Conservation (phyloP, 2,113 vertebrate species). For the Apteryx mantelli region DNA sequence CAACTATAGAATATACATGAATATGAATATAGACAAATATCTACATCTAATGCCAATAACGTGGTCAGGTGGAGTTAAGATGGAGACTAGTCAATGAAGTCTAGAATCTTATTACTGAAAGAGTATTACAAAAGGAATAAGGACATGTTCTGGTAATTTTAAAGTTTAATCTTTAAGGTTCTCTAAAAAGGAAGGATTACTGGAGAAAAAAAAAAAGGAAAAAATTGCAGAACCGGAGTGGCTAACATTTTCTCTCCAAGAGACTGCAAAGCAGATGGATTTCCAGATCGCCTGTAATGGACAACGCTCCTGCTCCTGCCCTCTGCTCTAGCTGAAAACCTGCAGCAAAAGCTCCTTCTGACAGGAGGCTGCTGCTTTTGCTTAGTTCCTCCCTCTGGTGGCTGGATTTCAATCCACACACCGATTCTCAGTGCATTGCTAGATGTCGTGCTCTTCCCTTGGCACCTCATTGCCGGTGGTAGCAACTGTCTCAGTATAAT, state of each 20-base stretch:
- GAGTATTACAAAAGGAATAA: not conserved
- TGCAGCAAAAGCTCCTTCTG: not conserved
- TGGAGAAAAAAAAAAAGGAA: too few relatives aligned
- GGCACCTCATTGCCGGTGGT: not conserved
- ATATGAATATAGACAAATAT: not conserved
- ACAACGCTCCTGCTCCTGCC: not conserved
- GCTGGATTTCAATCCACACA: not conserved
- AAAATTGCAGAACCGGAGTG: not conserved
- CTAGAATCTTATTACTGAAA: not conserved
- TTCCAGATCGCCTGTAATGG: not conserved
- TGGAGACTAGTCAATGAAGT: not conserved
- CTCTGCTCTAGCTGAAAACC: not conserved
- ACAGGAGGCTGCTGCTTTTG: not conserved
- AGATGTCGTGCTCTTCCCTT: not conserved
- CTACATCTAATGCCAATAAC: not conserved
- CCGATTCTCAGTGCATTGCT: not conserved
- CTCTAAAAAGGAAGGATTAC: not conserved
- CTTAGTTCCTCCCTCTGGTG: not conserved
- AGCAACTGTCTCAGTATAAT: accelerated
- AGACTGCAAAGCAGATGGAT: not conserved
- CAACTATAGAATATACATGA: not conserved
- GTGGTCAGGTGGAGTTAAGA: not conserved
- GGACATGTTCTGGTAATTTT: not conserved
- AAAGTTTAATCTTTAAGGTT: not conserved
- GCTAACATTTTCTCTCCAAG: not conserved